Evolutionary conservation across 2,113 vertebrate genomes (phyloP).

Genomic region (Pedetes capensis): DNA sequence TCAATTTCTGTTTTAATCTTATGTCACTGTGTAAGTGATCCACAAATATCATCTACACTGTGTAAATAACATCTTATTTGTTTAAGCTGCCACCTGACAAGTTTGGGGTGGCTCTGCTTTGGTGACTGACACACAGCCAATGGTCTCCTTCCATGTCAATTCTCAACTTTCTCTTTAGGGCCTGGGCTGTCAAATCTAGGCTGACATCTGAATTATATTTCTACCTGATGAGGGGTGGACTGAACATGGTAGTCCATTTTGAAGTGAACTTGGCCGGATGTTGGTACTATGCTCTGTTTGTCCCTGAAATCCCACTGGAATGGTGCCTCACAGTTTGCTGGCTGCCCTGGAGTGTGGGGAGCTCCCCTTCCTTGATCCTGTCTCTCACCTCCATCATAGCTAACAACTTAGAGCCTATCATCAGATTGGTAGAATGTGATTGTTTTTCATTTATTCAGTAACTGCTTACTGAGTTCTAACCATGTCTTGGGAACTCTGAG

Average conservation of each 20-base stretch:
- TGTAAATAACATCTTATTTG: neutral
- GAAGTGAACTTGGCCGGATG: neutral
- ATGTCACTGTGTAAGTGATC: neutral
- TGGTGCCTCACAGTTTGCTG: neutral
- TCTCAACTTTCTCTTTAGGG: neutral
- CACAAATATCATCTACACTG: neutral
- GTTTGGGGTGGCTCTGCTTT: neutral
- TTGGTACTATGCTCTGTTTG: neutral
- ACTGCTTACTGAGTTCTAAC: neutral
- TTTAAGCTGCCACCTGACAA: neutral
- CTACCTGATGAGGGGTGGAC: neutral
- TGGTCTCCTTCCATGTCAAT: neutral
- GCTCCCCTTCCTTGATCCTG: neutral
- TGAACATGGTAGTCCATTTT: neutral
- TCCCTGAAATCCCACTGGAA: neutral
- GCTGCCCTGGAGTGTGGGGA: neutral
- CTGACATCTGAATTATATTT: neutral
- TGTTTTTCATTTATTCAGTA: neutral
- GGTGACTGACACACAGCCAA: neutral
- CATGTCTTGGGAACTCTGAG: neutral
- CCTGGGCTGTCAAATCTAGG: neutral
- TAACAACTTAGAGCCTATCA: neutral
- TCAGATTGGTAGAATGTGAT: neutral
- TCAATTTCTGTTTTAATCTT: neutral
- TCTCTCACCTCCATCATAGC: neutral